Evolutionary conservation across 2,888 invertebrate species (phyloP), one percentile per base, ranked within the genome.

Genomic region (Hypercompe scribonia): DNA sequence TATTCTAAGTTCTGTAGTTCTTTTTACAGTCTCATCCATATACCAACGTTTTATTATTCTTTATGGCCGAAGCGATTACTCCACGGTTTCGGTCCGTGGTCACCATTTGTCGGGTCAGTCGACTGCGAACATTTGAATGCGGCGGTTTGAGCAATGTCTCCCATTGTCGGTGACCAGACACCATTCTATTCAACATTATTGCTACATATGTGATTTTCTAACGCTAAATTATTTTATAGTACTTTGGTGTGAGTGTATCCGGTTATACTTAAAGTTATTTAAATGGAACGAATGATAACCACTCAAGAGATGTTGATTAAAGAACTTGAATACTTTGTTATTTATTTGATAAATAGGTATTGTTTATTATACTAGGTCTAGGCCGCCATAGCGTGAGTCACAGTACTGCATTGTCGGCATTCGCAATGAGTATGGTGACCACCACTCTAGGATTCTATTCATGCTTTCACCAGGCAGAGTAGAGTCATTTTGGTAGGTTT

Each of bases 141-240:
- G 58, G 69, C 58, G 65, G 31, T 78, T 78, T 74, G 65, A 74
- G 75, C 80, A 71, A 75, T 65, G 74, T 76, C 71, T 72, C 0
- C 79, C 65, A 84, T 86, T 87, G 87, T 86, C 50, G 63, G 81
- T 80, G 82, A 54, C 69, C 80, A 82, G 54, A 77, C 71, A 76
- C 71, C 71, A 66, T 66, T 15, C 24, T 10, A 54, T 78, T 78
- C 73, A 78, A 79, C 77, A 81, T 69, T 72, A 75, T 74, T 79
- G 72, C 71, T 69, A 65, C 78, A 80, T 72, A 46, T 68, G 64
- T 68, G 68, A 46, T 65, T 81, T 81, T 74, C 75, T 83, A 76
- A 74, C 66, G 50, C 36, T 61, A 21, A 21, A 76, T 78, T 73
- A 71, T 72, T 73, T 73, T 61, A 66, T 0, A 63, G 42, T 70